These are phyloP conservation scores for Pheosia tremula DNA, from an alignment of 2,888 invertebrate species.

Conservation along the genomic window DNA sequence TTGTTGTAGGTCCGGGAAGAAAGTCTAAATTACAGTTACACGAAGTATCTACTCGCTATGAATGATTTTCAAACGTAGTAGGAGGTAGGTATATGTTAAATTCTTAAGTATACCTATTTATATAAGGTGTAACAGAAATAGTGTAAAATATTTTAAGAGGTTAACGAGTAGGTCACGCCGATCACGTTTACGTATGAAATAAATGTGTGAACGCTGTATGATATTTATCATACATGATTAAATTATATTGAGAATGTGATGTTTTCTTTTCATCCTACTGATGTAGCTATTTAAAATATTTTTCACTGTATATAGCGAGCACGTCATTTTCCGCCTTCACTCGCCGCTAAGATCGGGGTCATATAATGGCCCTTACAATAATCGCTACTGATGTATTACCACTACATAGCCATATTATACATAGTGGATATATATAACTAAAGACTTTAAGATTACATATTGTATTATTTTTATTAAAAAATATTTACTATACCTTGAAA, in stretches of 20 bases:
- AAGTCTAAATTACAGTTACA: slow-evolving; percentile 45
- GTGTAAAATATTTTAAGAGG: too few relatives aligned
- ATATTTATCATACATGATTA: too few relatives aligned
- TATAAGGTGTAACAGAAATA: too few relatives aligned
- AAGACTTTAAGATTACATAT: background rate
- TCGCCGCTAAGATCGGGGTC: slow-evolving; percentile 16
- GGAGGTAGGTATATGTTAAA: slow-evolving; percentile 5
- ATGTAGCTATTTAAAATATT: slow-evolving; percentile 7
- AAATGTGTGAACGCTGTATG: too few relatives aligned
- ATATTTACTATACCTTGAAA: too few relatives aligned
- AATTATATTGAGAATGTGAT: too few relatives aligned
- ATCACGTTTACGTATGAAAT: too few relatives aligned
- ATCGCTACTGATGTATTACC: background rate
- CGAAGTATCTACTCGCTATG: background rate
- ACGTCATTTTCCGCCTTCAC: slow-evolving; percentile 17
- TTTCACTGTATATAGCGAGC: background rate
- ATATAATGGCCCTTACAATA: background rate
- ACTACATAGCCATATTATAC: background rate
- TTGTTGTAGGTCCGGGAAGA: slow-evolving; percentile 62
- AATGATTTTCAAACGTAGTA: background rate
- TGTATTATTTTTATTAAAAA: background rate
- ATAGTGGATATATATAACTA: background rate
- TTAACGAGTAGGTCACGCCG: too few relatives aligned
- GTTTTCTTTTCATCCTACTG: too few relatives aligned
- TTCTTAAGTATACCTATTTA: too few relatives aligned